Evolutionary conservation across 1,140 invertebrate genomes (phyloP).

Genomic region (Trichonephila inaurata): DNA sequence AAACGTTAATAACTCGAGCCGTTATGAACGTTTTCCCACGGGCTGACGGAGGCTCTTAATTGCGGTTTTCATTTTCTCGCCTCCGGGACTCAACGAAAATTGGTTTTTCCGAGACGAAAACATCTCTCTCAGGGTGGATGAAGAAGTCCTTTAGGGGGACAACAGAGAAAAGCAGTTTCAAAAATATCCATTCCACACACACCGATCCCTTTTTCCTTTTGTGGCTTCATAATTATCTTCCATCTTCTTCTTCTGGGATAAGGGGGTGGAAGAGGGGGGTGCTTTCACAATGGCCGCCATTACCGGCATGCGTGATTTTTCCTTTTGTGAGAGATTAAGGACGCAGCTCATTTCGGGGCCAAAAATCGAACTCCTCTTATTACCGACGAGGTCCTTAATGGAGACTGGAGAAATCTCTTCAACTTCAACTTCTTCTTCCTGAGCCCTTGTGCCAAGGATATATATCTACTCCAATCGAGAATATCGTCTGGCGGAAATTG

Average conservation of each 20-base stretch:
- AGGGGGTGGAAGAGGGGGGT: no score
- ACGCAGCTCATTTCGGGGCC: background rate
- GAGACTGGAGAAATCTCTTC: background rate
- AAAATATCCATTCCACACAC: background rate
- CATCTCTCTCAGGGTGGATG: background rate
- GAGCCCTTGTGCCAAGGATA: background rate
- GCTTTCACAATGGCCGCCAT: constrained; percentile 5
- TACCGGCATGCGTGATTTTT: constrained; percentile 23
- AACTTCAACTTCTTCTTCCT: background rate
- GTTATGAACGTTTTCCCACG: constrained; percentile 19
- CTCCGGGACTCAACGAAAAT: background rate
- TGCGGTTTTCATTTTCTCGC: constrained; percentile 5
- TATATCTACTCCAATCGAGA: background rate
- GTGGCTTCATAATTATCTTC: constrained; percentile 13
- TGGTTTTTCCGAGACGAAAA: constrained; percentile 14
- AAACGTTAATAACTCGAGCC: background rate
- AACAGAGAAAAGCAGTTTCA: background rate
- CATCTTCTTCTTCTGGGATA: background rate
- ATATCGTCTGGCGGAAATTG: constrained; percentile 30
- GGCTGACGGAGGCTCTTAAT: background rate
- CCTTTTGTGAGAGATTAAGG: background rate
- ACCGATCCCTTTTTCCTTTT: background rate
- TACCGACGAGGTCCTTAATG: background rate
- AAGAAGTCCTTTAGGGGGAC: background rate
- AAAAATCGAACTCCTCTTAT: constrained; percentile 14